Percentiles rank a stretch among this genome's conserved stretches.
phyloP scores from a whole-genome alignment of 2,888 invertebrate species.

The Campoplex nolae region DNA sequence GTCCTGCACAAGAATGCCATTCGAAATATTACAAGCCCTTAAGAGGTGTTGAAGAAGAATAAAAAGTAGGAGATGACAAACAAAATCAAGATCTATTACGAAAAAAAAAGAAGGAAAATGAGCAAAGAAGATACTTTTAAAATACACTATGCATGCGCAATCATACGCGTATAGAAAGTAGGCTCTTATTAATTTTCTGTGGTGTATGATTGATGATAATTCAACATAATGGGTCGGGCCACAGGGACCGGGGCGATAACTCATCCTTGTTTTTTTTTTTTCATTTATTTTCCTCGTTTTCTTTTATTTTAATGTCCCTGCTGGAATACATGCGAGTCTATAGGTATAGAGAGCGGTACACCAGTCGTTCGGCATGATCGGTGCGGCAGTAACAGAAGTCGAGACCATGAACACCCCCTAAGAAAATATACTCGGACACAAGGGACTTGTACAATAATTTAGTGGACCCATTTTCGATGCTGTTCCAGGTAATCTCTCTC shows the following conservation, averaged over 20 bases:
- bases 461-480: conserved; percentile 73
- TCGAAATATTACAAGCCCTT: not conserved
- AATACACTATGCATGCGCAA: not conserved
- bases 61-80: not conserved
- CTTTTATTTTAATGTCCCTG: conserved; percentile 24
- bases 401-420: conserved; percentile 55
- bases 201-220: conserved; percentile 76
- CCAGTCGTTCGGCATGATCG: conserved; percentile 20
- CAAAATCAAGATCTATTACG: not conserved
- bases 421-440: conserved; percentile 58
- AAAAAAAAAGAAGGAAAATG: not conserved
- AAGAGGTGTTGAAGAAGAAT: not conserved
- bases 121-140: not conserved
- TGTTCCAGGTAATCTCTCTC: conserved; percentile 25
- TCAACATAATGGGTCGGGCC: conserved; percentile 75
- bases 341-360: not conserved
- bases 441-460: conserved; percentile 77
- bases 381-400: conserved; percentile 64
- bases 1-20: not conserved
- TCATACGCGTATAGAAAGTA: conserved; percentile 59
- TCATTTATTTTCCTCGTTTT: conserved; percentile 62
- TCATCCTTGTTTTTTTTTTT: conserved; percentile 69
- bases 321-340: conserved; percentile 26
- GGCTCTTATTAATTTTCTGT: conserved; percentile 75
- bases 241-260: conserved; percentile 72